Conservation (phyloP, 1,140 invertebrate genomes). For the Ladona fulva region DNA sequence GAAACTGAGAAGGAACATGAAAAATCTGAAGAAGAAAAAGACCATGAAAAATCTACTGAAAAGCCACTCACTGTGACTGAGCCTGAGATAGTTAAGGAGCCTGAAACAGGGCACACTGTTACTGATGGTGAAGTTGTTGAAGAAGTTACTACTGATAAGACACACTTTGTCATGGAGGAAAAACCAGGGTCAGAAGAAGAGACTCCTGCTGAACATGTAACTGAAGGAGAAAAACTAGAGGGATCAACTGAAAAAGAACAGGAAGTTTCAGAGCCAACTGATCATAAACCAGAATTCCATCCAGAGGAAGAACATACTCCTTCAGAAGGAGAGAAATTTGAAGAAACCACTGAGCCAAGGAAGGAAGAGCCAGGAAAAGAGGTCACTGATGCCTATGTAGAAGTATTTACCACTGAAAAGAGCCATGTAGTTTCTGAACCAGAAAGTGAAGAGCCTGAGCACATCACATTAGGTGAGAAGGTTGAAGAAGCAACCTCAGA, state of each 20-base stretch:
- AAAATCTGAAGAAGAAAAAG: not conserved
- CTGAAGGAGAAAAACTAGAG: slow-evolving; percentile 18
- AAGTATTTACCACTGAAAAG: slow-evolving; percentile 9
- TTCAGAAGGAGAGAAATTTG: slow-evolving; percentile 19
- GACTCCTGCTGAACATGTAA: slow-evolving; percentile 21
- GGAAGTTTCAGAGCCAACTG: slow-evolving; percentile 13
- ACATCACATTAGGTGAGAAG: not conserved
- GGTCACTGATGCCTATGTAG: not conserved
- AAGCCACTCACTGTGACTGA: no score
- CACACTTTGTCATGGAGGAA: no score
- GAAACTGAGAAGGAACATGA: not conserved
- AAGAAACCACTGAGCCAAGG: slow-evolving; percentile 8
- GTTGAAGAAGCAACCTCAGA: no score
- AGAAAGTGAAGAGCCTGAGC: slow-evolving; percentile 12
- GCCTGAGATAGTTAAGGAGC: no score
- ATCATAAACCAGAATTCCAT: no score
- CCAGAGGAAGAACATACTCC: slow-evolving; percentile 14
- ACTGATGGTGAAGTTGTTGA: slow-evolving; percentile 20
- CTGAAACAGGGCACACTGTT: not conserved
- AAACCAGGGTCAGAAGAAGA: slow-evolving; percentile 18
- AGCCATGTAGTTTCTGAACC: not conserved
- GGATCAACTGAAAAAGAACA: slow-evolving; percentile 20
- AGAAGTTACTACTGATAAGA: not conserved
- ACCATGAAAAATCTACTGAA: no score
- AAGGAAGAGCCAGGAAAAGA: slow-evolving; percentile 14